Evolutionary conservation across 2,797 vertebrate genomes (phyloP).

Genomic region (Lepilemur septentrionalis): DNA sequence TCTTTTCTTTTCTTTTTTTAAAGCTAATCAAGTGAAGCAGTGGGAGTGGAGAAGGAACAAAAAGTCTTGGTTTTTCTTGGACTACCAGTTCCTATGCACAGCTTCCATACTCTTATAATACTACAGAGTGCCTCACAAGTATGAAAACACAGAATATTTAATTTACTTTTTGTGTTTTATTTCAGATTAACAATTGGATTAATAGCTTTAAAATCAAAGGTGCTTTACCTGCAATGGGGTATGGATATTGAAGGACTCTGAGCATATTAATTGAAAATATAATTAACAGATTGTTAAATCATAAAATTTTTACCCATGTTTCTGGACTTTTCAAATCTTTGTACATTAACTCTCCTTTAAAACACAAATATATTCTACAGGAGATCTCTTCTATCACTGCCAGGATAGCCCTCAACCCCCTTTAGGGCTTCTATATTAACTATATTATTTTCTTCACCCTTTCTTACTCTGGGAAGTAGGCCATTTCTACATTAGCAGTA

Average conservation of each 20-base stretch:
- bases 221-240: background rate
- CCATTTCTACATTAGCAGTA: conserved; percentile 12
- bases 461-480: background rate
- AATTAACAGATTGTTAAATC: conserved; percentile 1
- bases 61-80: conserved; percentile 1
- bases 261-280: background rate
- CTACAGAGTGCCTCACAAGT: background rate
- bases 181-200: conserved; percentile 33
- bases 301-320: background rate
- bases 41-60: too few relatives aligned
- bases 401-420: background rate
- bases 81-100: background rate
- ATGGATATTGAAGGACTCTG: background rate
- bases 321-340: background rate
- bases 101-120: background rate
- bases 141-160: background rate
- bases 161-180: background rate
- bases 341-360: background rate
- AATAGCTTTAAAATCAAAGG: background rate
- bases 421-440: background rate
- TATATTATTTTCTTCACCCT: background rate
- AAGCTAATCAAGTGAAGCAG: too few relatives aligned
- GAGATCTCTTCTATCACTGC: background rate
- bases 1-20: background rate
- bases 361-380: background rate